These are phyloP conservation scores for Baronia brevicornis DNA, from an alignment of 2,888 invertebrate species.

Conservation along the genomic window DNA sequence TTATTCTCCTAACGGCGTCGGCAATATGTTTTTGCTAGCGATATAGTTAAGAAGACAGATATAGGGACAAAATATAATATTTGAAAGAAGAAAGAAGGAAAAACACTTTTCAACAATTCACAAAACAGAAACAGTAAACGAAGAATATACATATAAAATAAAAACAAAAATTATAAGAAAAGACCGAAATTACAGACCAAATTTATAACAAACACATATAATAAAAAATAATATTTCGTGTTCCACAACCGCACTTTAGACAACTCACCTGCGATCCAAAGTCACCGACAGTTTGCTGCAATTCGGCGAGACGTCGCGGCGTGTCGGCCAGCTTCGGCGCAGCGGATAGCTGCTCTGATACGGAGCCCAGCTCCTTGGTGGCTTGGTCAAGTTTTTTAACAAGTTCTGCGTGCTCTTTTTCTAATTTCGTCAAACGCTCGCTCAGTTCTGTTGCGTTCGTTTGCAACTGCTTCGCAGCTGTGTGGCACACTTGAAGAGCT, in stretches of 20 bases:
- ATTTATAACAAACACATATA: no score
- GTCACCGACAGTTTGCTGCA: constrained; percentile 73
- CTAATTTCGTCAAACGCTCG: constrained; percentile 73
- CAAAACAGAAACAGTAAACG: no score
- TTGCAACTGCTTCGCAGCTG: constrained; percentile 79
- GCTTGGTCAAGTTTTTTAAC: constrained; percentile 53
- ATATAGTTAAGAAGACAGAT: no score
- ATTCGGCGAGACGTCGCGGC: constrained; percentile 69
- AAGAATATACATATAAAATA: no score
- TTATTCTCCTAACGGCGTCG: no score
- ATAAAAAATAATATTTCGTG: no score
- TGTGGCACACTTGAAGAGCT: constrained; percentile 82
- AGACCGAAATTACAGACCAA: no score
- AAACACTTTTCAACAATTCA: no score
- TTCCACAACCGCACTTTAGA: background rate
- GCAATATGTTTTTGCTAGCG: no score
- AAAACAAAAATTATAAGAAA: no score
- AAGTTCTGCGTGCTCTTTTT: constrained; percentile 66
- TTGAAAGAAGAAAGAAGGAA: no score
- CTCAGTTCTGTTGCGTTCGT: constrained; percentile 80
- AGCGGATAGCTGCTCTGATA: constrained; percentile 75
- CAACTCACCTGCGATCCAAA: constrained; percentile 76
- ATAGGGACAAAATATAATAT: no score
- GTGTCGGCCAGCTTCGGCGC: constrained; percentile 77
- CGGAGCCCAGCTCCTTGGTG: constrained; percentile 60